A percentile compares a stretch with the other conserved stretches of the same genome.
Evolutionary conservation across 2,888 invertebrate species (phyloP).

Genomic region (Nebria salina): DNA sequence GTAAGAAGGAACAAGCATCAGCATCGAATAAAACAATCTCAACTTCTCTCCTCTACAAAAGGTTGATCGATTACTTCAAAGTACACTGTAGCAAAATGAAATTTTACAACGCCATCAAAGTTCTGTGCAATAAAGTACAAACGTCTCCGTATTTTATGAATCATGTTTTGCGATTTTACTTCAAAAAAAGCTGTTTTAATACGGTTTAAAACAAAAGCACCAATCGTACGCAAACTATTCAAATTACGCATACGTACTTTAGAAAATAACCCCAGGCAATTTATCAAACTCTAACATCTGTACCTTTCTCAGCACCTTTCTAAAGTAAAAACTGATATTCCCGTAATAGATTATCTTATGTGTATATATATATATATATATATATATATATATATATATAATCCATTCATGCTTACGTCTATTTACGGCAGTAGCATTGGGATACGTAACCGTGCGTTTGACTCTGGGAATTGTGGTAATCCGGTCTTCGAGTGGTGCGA

Average conservation of each 20-base stretch:
- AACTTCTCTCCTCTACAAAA: slow-evolving; percentile 31
- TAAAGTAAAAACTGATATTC: not conserved
- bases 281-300: not conserved
- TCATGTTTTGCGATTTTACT: not conserved
- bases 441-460: not conserved
- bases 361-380: too few species aligned
- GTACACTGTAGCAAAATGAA: slow-evolving; percentile 34
- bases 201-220: too few species aligned
- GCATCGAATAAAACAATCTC: slow-evolving; percentile 40
- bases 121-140: slow-evolving; percentile 1
- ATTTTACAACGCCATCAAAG: slow-evolving; percentile 41
- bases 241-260: too few species aligned
- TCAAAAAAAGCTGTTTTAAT: too few species aligned
- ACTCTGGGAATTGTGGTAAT: not conserved
- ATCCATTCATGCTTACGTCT: not conserved
- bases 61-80: slow-evolving; percentile 37
- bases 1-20: slow-evolving; percentile 14
- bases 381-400: too few species aligned
- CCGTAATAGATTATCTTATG: not conserved
- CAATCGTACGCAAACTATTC: too few species aligned
- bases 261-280: not conserved
- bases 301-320: not conserved
- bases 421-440: not conserved
- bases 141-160: not conserved
- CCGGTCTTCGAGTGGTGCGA: slow-evolving; percentile 14